Percentiles rank a stretch among this genome's conserved stretches.
These are phyloP conservation scores for Cardinalis cardinalis DNA, from an alignment of 2,113 vertebrate species.

Conservation along the genomic window DNA sequence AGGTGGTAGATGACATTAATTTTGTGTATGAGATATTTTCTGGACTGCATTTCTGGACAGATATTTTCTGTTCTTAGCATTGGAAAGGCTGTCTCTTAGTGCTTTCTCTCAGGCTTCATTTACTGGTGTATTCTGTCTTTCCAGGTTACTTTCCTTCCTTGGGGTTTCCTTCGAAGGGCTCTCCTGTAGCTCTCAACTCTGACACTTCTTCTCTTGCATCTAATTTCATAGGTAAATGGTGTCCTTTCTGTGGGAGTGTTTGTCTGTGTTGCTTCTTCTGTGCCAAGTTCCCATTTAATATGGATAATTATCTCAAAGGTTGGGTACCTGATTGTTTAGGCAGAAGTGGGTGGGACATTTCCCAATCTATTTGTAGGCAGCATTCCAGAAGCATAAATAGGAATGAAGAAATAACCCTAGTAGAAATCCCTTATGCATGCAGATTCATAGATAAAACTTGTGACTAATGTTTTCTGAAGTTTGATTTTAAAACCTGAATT, in stretches of 20 bases:
- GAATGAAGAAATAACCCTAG: background rate
- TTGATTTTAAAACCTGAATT: background rate
- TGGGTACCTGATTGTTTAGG: background rate
- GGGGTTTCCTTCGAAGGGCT: conserved; percentile 88
- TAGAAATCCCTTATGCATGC: background rate
- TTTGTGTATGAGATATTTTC: background rate
- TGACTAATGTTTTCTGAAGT: background rate
- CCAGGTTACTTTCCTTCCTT: conserved; percentile 88
- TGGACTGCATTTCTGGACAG: too few species aligned
- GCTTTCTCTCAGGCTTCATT: conserved; percentile 13
- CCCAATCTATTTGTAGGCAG: background rate
- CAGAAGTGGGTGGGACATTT: background rate
- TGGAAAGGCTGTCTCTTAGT: background rate
- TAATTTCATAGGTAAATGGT: conserved; percentile 84
- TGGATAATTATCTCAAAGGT: background rate
- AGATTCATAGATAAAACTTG: background rate
- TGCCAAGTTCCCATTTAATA: background rate
- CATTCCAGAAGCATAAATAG: background rate
- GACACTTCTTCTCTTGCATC: conserved; percentile 83
- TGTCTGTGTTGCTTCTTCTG: background rate
- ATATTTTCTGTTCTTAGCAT: background rate
- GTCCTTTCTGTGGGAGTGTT: background rate
- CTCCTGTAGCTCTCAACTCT: conserved; percentile 84
- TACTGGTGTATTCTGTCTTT: conserved; percentile 76
- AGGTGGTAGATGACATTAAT: background rate